Conservation (phyloP, 37 sponge, comb jelly and placozoan species). For the Crambe crambe region DNA sequence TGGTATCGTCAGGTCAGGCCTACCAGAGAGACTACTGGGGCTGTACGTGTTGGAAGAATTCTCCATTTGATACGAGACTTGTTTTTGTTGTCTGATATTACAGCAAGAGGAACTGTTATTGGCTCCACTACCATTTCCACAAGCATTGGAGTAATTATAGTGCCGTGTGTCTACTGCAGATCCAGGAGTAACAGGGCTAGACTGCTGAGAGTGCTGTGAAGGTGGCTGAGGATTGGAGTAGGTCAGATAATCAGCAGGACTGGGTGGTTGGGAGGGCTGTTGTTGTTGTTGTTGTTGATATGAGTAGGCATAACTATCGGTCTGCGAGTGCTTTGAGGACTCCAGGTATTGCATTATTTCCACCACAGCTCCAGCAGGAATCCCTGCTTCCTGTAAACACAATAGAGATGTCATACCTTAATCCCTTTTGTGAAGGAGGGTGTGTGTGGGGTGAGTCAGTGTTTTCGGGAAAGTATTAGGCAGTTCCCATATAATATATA, state of each 20-base stretch:
- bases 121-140: background rate
- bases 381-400: constrained; percentile 1
- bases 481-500: no score
- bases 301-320: background rate
- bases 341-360: background rate
- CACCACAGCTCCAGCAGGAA: constrained; percentile 15
- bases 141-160: background rate
- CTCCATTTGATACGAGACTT: no score
- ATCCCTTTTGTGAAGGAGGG: no score
- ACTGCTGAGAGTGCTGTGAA: background rate
- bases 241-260: no score
- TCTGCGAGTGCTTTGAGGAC: background rate
- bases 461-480: no score
- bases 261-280: no score
- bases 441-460: no score
- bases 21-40: no score
- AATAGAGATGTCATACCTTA: no score
- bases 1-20: no score
- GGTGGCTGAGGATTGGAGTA: no score
- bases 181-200: background rate
- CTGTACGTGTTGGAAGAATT: no score
- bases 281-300: background rate
- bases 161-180: background rate
- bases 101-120: background rate
- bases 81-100: background rate